Evolutionary conservation across 37 sponge, comb jelly and placozoan species (phyloP).

Genomic region (Halisarca cf. caerulea): DNA sequence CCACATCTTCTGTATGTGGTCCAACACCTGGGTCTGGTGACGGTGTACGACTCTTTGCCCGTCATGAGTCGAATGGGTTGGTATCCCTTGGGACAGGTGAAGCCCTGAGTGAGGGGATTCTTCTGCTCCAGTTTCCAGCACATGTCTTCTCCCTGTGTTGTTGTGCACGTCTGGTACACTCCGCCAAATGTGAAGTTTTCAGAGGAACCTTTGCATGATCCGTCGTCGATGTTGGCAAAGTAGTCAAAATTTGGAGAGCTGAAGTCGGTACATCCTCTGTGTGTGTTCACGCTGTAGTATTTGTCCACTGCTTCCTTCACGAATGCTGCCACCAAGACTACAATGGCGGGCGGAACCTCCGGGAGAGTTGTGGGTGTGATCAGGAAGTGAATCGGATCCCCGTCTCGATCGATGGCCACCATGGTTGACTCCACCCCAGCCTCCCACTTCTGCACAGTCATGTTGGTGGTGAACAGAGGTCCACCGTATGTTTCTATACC

Average conservation of each 20-base stretch:
- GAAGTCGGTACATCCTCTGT: slow-evolving; percentile 56
- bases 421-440: slow-evolving; percentile 64
- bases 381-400: slow-evolving; percentile 68
- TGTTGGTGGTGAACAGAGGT: slow-evolving; percentile 62
- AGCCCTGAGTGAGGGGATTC: slow-evolving; percentile 43
- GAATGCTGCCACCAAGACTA: slow-evolving; percentile 36
- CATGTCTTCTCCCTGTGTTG: not conserved
- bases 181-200: slow-evolving; percentile 74
- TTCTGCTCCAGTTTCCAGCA: slow-evolving; percentile 5
- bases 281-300: slow-evolving; percentile 75
- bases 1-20: not conserved
- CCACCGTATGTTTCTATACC: slow-evolving; percentile 57
- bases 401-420: slow-evolving; percentile 72
- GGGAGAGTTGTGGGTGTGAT: slow-evolving; percentile 57
- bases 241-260: slow-evolving; percentile 67
- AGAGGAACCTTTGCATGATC: slow-evolving; percentile 32
- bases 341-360: slow-evolving; percentile 54
- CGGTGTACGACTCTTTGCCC: not conserved
- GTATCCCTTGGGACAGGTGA: slow-evolving; percentile 45
- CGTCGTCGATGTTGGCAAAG: slow-evolving; percentile 65
- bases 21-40: not conserved
- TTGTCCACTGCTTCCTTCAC: slow-evolving; percentile 48
- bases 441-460: slow-evolving; percentile 69
- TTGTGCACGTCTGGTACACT: slow-evolving; percentile 66
- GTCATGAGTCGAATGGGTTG: slow-evolving; percentile 5